These are phyloP conservation scores for Chelonoidis abingdonii DNA, from an alignment of 2,113 vertebrate species.

Conservation along the genomic window DNA sequence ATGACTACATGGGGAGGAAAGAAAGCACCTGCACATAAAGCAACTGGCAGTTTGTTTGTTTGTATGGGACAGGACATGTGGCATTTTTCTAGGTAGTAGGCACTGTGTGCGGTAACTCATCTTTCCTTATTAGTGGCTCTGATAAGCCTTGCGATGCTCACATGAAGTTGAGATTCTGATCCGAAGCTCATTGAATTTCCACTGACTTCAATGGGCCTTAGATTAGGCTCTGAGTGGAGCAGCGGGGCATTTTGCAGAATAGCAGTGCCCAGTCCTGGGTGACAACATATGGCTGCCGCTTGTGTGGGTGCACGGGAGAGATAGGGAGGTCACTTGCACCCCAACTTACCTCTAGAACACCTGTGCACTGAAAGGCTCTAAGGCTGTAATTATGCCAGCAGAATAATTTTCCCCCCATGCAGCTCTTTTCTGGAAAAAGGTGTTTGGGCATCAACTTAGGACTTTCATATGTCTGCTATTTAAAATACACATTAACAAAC, in stretches of 20 bases:
- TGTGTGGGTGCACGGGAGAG: rapidly evolving
- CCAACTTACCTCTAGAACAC: neutral
- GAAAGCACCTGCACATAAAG: neutral
- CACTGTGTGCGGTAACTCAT: neutral
- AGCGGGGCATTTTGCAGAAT: neutral
- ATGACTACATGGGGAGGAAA: neutral
- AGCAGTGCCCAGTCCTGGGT: rapidly evolving
- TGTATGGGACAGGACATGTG: neutral
- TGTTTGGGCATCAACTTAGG: neutral
- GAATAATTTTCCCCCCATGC: rapidly evolving
- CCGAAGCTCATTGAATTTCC: neutral
- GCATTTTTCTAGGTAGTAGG: constrained; percentile 1
- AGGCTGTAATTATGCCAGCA: neutral
- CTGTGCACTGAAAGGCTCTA: neutral
- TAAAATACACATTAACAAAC: neutral
- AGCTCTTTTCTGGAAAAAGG: neutral
- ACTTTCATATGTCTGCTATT: rapidly evolving
- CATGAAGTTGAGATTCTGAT: neutral
- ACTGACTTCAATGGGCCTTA: neutral
- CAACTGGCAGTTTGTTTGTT: neutral
- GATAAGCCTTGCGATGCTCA: neutral
- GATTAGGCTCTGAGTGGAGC: neutral
- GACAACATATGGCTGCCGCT: rapidly evolving
- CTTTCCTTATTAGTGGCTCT: neutral
- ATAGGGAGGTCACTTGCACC: rapidly evolving